phyloP scores from a whole-genome alignment of 2,113 vertebrate species.

The Perca flavescens region DNA sequence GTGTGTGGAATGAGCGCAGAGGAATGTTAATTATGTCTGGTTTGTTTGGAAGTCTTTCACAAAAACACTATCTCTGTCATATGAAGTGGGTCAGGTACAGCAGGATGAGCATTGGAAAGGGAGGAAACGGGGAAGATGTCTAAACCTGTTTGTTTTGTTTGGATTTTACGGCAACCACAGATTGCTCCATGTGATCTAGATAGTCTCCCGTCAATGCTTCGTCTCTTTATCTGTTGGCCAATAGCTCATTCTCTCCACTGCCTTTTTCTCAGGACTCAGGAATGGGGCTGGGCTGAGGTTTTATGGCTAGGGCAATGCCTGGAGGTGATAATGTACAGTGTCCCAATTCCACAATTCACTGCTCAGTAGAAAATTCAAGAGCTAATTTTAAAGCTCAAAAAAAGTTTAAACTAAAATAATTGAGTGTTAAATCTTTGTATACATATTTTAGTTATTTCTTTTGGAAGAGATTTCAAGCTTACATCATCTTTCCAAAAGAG shows the following conservation, averaged over 20 bases:
- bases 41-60: slow-evolving; percentile 26
- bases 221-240: slow-evolving; percentile 55
- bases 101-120: slow-evolving; percentile 3
- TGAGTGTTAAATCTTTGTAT: neutral
- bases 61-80: slow-evolving; percentile 16
- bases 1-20: slow-evolving; percentile 41
- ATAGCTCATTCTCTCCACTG: slow-evolving; percentile 55
- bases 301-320: slow-evolving; percentile 35
- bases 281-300: slow-evolving; percentile 43
- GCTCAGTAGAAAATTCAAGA: neutral
- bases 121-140: neutral
- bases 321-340: slow-evolving; percentile 31
- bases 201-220: slow-evolving; percentile 14
- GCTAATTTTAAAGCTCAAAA: neutral
- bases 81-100: slow-evolving; percentile 24
- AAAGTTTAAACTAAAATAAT: neutral
- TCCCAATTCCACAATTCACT: neutral
- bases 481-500: neutral
- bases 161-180: slow-evolving; percentile 12
- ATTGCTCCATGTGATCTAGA: slow-evolving; percentile 32
- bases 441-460: neutral
- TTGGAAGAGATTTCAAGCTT: neutral
- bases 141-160: slow-evolving; percentile 54
- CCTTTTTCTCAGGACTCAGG: slow-evolving; percentile 49
- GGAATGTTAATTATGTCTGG: slow-evolving; percentile 64